Conservation (phyloP, 2,888 invertebrate genomes). For the Notodonta dromedarius region DNA sequence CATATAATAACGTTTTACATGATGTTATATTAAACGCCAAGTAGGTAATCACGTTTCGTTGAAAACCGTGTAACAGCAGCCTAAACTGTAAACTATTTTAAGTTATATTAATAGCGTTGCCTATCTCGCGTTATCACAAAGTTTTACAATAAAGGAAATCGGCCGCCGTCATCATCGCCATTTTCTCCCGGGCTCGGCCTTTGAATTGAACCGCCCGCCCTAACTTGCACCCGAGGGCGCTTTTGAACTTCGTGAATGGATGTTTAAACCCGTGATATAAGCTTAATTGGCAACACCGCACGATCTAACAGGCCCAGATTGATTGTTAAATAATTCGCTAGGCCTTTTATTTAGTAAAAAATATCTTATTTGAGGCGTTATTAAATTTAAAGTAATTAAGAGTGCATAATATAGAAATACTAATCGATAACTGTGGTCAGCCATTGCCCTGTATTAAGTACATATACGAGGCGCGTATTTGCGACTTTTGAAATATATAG, state of each 20-base stretch:
- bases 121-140: slow-evolving; percentile 33
- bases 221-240: slow-evolving; percentile 25
- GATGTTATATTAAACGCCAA: neutral
- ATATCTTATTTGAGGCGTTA: too few species aligned
- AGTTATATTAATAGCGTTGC: slow-evolving; percentile 21
- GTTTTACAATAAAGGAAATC: slow-evolving; percentile 35
- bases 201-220: slow-evolving; percentile 35
- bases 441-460: too few species aligned
- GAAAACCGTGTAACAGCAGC: slow-evolving; percentile 16
- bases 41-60: slow-evolving; percentile 12
- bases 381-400: too few species aligned
- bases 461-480: too few species aligned
- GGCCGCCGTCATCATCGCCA: slow-evolving; percentile 23
- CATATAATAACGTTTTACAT: neutral
- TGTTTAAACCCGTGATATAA: slow-evolving; percentile 26
- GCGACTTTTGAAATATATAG: too few species aligned
- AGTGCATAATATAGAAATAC: too few species aligned
- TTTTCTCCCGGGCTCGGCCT: slow-evolving; percentile 23
- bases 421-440: too few species aligned
- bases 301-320: slow-evolving; percentile 11
- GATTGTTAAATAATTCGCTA: neutral
- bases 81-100: slow-evolving; percentile 25
- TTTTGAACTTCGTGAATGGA: slow-evolving; percentile 32
- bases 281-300: slow-evolving; percentile 25
- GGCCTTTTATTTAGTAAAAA: too few species aligned